These are phyloP conservation scores for Crematogaster levior DNA, from an alignment of 2,888 invertebrate genomes.

Conservation along the genomic window DNA sequence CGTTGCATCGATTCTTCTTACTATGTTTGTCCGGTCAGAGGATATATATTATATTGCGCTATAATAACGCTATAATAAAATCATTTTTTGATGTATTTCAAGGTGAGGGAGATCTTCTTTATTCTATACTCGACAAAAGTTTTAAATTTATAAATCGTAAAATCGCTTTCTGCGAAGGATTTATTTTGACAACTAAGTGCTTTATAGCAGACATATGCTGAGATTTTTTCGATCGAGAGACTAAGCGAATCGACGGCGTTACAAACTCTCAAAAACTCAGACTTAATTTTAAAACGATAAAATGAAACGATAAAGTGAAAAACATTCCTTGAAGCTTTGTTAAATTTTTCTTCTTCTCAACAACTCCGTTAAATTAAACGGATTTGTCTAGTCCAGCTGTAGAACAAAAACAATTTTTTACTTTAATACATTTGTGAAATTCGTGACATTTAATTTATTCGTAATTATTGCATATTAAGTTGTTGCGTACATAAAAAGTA, in stretches of 20 bases:
- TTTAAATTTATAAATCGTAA: conserved; percentile 39
- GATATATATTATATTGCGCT: neutral
- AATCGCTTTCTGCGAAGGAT: neutral
- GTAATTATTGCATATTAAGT: neutral
- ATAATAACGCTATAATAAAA: conserved; percentile 18
- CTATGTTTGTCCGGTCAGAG: conserved; percentile 8
- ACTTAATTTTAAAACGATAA: too few species aligned
- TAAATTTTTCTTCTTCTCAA: neutral
- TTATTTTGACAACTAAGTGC: conserved; percentile 40
- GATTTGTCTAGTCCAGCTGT: neutral
- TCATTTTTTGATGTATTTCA: neutral
- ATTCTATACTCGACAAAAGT: conserved; percentile 13
- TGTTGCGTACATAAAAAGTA: neutral
- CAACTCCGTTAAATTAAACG: neutral
- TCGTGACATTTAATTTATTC: neutral
- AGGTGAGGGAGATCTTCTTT: neutral
- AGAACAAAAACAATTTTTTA: neutral
- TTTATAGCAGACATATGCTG: conserved; percentile 9
- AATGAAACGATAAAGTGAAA: neutral
- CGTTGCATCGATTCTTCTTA: conserved; percentile 25
- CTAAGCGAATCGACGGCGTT: conserved; percentile 8
- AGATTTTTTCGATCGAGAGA: neutral
- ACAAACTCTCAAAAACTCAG: neutral
- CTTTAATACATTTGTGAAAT: neutral
- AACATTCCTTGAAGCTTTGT: neutral